Percentiles rank a stretch among this genome's conserved stretches.
Evolutionary conservation across 2,113 vertebrate species (phyloP).

Genomic region (Carassius carassius): DNA sequence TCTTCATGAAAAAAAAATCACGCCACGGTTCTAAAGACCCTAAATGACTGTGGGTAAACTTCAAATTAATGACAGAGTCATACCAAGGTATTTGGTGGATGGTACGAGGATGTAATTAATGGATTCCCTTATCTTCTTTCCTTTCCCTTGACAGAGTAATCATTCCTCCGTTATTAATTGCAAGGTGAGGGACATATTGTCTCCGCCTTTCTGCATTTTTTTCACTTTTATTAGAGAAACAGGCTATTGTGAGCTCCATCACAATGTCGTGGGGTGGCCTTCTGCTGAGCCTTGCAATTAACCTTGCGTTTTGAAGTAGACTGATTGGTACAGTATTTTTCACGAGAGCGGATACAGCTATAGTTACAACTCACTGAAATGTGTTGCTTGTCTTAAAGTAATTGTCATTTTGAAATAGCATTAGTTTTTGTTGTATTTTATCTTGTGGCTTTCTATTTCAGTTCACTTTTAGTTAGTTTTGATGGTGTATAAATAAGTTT

Average conservation of each 20-base stretch:
- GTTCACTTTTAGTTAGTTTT: background rate
- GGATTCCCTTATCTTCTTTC: constrained; percentile 33
- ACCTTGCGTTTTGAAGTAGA: constrained; percentile 10
- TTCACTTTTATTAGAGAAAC: constrained; percentile 18
- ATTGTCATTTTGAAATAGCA: background rate
- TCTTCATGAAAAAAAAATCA: constrained; percentile 29
- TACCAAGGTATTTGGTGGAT: constrained; percentile 39
- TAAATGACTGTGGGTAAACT: constrained; percentile 46
- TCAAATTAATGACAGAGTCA: constrained; percentile 42
- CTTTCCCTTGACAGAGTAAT: constrained; percentile 39
- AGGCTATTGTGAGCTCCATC: constrained; percentile 26
- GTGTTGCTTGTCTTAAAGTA: background rate
- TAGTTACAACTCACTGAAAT: background rate
- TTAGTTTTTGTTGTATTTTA: background rate
- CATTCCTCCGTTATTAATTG: constrained; percentile 34
- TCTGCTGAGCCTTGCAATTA: constrained; percentile 5
- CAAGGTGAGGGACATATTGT: constrained; percentile 33
- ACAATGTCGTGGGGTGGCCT: constrained; percentile 17
- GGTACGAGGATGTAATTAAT: constrained; percentile 36
- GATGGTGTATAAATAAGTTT: no score
- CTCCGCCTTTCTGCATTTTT: constrained; percentile 23
- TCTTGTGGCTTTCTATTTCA: background rate
- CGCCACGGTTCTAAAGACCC: constrained; percentile 29
- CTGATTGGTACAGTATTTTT: constrained; percentile 10
- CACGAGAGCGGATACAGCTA: background rate